phyloP scores from a whole-genome alignment of 2,113 vertebrate genomes.

The Hydrochoerus hydrochaeris region DNA sequence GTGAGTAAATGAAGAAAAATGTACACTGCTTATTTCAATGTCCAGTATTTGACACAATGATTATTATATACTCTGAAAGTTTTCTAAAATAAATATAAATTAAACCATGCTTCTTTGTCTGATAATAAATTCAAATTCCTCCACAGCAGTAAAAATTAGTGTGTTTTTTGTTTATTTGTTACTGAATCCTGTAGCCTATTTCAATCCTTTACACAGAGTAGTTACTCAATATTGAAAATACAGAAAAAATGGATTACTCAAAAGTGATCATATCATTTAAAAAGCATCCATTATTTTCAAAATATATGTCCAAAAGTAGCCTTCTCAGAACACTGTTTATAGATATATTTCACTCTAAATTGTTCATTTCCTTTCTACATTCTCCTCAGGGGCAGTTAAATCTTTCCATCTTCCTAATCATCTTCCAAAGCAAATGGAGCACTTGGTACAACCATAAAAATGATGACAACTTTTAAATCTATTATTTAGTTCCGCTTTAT shows the following conservation, averaged over 20 bases:
- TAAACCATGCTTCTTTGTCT: background rate
- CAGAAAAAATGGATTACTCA: background rate
- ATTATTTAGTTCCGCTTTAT: constrained; percentile 33
- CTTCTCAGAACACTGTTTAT: background rate
- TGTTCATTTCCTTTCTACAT: background rate
- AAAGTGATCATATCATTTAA: background rate
- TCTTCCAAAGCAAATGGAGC: background rate
- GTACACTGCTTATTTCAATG: background rate
- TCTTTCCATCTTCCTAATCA: constrained; percentile 23
- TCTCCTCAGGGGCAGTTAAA: background rate
- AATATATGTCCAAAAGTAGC: background rate
- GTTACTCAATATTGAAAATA: background rate
- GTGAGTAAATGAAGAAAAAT: constrained; percentile 5
- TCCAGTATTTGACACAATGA: background rate
- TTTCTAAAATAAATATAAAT: background rate
- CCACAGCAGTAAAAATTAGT: background rate
- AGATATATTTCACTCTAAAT: constrained; percentile 36
- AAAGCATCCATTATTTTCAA: background rate
- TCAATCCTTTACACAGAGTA: background rate
- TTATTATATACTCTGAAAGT: background rate
- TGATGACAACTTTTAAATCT: constrained; percentile 17
- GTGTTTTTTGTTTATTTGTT: background rate
- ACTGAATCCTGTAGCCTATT: background rate
- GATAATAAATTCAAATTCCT: background rate
- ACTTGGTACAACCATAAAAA: background rate